phyloP scores from a whole-genome alignment of 2,888 invertebrate genomes.

The Priocnemis perturbator region DNA sequence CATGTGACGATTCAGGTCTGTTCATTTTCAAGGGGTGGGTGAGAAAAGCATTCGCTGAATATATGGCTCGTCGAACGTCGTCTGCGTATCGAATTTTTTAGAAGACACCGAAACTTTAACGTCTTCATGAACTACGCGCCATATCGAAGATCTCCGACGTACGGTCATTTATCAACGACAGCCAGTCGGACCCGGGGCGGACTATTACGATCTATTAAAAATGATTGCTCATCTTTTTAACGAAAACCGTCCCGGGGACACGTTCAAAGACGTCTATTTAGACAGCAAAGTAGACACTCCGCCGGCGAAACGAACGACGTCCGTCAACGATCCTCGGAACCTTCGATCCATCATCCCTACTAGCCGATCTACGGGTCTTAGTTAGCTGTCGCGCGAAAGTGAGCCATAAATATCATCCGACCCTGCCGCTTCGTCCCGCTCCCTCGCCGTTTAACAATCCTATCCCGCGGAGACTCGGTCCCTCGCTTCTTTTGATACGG shows the following conservation, averaged over 20 bases:
- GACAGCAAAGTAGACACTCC: background rate
- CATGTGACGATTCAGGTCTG: too few relatives aligned
- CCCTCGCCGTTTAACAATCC: background rate
- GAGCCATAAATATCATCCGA: slow-evolving; percentile 51
- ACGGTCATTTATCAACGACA: background rate
- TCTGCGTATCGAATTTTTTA: too few relatives aligned
- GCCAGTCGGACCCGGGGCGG: background rate
- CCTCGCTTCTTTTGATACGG: slow-evolving; percentile 46
- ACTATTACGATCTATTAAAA: too few relatives aligned
- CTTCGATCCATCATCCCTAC: slow-evolving; percentile 15
- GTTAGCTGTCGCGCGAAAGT: slow-evolving; percentile 42
- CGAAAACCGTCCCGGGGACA: too few relatives aligned
- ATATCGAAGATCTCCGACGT: too few relatives aligned
- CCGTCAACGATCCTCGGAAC: slow-evolving; percentile 9
- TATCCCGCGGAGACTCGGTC: slow-evolving; percentile 34
- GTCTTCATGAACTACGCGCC: too few relatives aligned
- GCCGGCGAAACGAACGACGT: slow-evolving; percentile 9
- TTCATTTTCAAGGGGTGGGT: too few relatives aligned
- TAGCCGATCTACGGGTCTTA: slow-evolving; percentile 4
- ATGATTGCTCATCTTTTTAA: too few relatives aligned
- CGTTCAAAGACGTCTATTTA: too few relatives aligned
- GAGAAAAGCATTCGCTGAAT: too few relatives aligned
- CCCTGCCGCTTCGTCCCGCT: background rate
- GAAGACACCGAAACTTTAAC: too few relatives aligned
- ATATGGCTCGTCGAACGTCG: too few relatives aligned